Evolutionary conservation across 2,797 vertebrate genomes (phyloP).

Genomic region (Yasuhikotakia modesta): DNA sequence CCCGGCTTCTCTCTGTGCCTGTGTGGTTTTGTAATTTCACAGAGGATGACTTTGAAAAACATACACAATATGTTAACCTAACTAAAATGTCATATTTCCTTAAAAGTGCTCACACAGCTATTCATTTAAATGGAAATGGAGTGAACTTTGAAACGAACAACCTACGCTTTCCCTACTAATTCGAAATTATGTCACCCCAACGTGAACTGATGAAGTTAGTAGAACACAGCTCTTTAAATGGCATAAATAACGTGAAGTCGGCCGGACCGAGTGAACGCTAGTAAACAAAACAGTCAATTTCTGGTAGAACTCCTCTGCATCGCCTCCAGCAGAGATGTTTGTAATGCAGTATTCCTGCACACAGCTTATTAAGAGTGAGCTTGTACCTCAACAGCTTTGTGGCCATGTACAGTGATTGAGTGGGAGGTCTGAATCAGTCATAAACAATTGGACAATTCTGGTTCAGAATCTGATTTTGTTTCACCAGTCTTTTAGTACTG

Average conservation of each 20-base stretch:
- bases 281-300: constrained; percentile 46
- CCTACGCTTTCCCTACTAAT: constrained; percentile 52
- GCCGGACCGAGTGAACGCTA: constrained; percentile 32
- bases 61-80: constrained; percentile 61
- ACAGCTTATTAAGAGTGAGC: constrained; percentile 2
- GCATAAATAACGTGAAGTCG: constrained; percentile 46
- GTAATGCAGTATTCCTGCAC: constrained; percentile 14
- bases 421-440: background rate
- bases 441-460: background rate
- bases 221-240: constrained; percentile 45
- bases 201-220: constrained; percentile 42
- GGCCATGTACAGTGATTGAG: background rate
- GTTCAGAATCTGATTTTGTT: background rate
- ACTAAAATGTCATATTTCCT: constrained; percentile 63
- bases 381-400: background rate
- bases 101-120: constrained; percentile 58
- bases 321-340: constrained; percentile 28
- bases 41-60: constrained; percentile 61
- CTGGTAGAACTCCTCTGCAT: constrained; percentile 13
- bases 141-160: constrained; percentile 57
- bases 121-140: constrained; percentile 63
- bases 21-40: constrained; percentile 62
- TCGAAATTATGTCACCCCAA: constrained; percentile 54
- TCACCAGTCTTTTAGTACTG: background rate
- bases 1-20: constrained; percentile 45